Percentiles rank a stretch among this genome's conserved stretches.
Evolutionary conservation across 2,797 vertebrate genomes (phyloP).

Genomic region (Amblyraja radiata): DNA sequence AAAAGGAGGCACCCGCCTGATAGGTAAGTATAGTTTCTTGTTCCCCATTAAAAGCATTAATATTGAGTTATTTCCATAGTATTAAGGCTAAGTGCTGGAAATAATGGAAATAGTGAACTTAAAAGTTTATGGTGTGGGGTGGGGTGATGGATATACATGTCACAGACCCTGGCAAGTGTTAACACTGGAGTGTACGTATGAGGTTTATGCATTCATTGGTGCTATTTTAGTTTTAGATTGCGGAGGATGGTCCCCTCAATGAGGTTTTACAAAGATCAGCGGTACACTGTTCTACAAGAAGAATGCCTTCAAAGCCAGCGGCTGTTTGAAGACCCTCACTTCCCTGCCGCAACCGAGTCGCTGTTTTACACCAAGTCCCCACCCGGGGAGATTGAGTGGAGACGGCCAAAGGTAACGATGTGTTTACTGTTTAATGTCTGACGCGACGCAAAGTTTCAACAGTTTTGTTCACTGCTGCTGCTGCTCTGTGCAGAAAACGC

Average conservation of each 20-base stretch:
- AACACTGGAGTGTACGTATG: background rate
- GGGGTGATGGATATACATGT: background rate
- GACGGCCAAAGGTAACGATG: slow-evolving; percentile 67
- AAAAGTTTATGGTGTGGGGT: too few species aligned
- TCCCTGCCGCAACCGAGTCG: slow-evolving; percentile 69
- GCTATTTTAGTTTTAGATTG: slow-evolving; percentile 41
- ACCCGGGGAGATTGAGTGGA: slow-evolving; percentile 72
- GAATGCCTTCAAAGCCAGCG: slow-evolving; percentile 60
- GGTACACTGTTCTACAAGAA: slow-evolving; percentile 68
- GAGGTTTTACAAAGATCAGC: slow-evolving; percentile 68
- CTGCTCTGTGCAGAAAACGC: background rate
- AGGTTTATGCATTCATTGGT: background rate
- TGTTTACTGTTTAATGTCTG: background rate
- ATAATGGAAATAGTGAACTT: background rate
- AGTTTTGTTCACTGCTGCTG: background rate
- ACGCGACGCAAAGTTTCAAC: background rate
- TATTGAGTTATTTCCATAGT: background rate
- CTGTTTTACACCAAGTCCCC: slow-evolving; percentile 66
- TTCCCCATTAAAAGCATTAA: background rate
- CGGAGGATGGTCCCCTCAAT: slow-evolving; percentile 63
- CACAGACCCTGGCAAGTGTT: slow-evolving; percentile 15
- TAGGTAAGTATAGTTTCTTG: background rate
- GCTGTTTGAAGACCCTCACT: slow-evolving; percentile 81
- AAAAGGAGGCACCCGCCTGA: too few species aligned
- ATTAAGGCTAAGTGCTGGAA: background rate